A percentile compares a stretch with the other conserved stretches of the same genome.
Conservation (phyloP, 37 sponge, comb jelly and placozoan genomes). For the Cliona cf. orientalis region DNA sequence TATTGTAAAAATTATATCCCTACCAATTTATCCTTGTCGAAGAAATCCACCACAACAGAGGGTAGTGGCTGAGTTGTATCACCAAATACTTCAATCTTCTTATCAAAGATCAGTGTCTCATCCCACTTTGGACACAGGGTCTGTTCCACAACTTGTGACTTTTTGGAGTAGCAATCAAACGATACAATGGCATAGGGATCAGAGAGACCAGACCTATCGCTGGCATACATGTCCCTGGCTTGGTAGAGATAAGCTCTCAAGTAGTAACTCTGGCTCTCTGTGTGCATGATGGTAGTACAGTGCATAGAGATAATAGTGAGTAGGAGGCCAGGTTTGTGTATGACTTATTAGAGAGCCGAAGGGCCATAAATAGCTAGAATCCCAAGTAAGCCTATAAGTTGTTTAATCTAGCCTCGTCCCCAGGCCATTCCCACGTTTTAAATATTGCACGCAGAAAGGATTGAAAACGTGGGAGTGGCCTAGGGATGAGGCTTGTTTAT, state of each 20-base stretch:
- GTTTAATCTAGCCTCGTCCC: too few species aligned
- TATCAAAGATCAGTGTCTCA: slow-evolving; percentile 81
- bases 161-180: slow-evolving; percentile 63
- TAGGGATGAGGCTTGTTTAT: too few species aligned
- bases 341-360: too few species aligned
- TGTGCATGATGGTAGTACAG: too few species aligned
- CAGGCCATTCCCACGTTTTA: too few species aligned
- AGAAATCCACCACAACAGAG: slow-evolving; percentile 77
- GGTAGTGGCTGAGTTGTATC: slow-evolving; percentile 75
- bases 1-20: too few species aligned
- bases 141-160: slow-evolving; percentile 65
- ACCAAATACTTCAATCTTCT: slow-evolving; percentile 83
- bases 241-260: slow-evolving; percentile 93
- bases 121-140: slow-evolving; percentile 95
- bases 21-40: slow-evolving; percentile 88
- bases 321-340: too few species aligned
- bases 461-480: too few species aligned
- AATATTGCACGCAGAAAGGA: too few species aligned
- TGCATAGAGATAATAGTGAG: too few species aligned
- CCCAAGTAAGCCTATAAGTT: too few species aligned
- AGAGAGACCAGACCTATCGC: slow-evolving; percentile 79
- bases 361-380: too few species aligned
- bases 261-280: slow-evolving; percentile 77
- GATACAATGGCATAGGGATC: slow-evolving; percentile 86
- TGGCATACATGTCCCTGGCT: slow-evolving; percentile 83